Evolutionary conservation across 2,113 vertebrate genomes (phyloP).

Genomic region (Numenius arquata): DNA sequence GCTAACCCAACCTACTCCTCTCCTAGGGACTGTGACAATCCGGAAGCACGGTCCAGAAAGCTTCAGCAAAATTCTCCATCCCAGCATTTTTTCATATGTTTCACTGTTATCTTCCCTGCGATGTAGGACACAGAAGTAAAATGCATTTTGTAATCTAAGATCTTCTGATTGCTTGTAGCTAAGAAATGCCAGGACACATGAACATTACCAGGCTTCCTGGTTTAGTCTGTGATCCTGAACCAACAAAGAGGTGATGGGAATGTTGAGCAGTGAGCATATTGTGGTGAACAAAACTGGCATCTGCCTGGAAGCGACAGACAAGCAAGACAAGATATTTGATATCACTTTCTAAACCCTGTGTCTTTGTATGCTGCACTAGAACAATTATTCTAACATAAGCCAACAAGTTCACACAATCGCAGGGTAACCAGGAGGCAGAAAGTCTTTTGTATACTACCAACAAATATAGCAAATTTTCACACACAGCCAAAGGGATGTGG

Average conservation of each 20-base stretch:
- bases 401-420: background rate
- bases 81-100: background rate
- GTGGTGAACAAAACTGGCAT: background rate
- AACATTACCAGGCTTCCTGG: background rate
- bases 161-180: background rate
- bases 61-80: background rate
- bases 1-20: background rate
- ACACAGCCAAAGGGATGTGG: background rate
- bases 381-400: background rate
- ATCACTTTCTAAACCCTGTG: background rate
- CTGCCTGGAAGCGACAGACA: background rate
- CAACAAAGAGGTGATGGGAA: background rate
- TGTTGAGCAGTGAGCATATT: background rate
- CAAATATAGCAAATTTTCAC: background rate
- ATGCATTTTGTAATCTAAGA: background rate
- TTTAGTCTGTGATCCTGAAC: background rate
- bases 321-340: background rate
- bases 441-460: background rate
- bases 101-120: background rate
- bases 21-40: background rate
- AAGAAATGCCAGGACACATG: background rate
- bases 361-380: background rate
- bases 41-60: background rate
- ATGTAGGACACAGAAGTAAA: fast-evolving
- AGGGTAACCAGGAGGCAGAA: background rate